Evolutionary conservation across 2,888 invertebrate genomes (phyloP), one percentile per base, ranked within the genome.

Genomic region (Taphrorychus bicolor): DNA sequence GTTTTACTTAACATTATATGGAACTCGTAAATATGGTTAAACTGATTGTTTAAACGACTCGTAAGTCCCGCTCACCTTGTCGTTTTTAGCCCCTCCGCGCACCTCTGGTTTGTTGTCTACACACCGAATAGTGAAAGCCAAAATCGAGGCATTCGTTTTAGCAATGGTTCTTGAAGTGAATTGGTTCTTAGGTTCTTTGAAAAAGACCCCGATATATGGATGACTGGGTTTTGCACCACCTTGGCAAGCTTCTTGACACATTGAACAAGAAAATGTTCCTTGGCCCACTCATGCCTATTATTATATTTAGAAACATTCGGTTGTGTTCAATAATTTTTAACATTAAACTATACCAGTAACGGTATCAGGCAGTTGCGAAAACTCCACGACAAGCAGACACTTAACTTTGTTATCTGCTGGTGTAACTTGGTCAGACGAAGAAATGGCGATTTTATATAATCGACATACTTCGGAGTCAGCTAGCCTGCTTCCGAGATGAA

Each of bases 1-100:
- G 66, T 69, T 66, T 59, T 59, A 70, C 70, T 49, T 17, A 53
- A 66, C 70, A 70, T 70, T 62, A 58, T 70, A 32, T 51, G 66
- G 19, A 17, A 70, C 66, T 54, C 14, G 52, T 42, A 69, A 70
- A 66, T 70, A 75, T 75, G 73, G 73, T 74, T 63, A 70, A 72
- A 76, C 75, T 73, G 73, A 70, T 72, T 71, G 69, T 61, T 71
- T 64, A 61, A 69, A 59, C 69, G 59, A 48, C 63, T 59, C 60
- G 65, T 64, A 69, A 64, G 69, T 71, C 70, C 72, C 70, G 76
- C 72, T 77, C 73, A 75, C 77, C 77, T 77, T 77, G 75, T 74
- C 64, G 77, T 78, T 78, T 78, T 77, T 78, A 80, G 80, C 80
- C 59, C 68, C 68, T 62, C 68, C 48, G 58, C 60, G 23, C 48